Percentiles rank a stretch among this genome's conserved stretches.
Evolutionary conservation across 2,113 vertebrate species (phyloP).

Genomic region (Trichechus manatus): DNA sequence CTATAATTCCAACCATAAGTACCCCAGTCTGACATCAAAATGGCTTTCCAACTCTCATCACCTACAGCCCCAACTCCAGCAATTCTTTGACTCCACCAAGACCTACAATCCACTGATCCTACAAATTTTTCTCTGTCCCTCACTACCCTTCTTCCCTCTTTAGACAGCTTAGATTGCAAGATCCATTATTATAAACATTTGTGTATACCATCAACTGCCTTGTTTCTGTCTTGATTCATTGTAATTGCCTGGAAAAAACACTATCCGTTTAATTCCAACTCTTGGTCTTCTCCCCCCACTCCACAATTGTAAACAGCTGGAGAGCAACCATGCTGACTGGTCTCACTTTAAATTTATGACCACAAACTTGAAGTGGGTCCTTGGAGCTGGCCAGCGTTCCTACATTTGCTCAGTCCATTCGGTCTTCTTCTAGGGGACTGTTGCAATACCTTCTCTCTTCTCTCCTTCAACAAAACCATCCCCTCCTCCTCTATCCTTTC

Average conservation of each 20-base stretch:
- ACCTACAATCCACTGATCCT: not conserved
- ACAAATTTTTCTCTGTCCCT: not conserved
- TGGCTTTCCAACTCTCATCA: not conserved
- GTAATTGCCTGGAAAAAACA: not conserved
- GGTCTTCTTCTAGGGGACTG: not conserved
- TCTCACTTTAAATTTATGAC: not conserved
- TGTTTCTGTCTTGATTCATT: not conserved
- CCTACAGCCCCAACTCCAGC: not conserved
- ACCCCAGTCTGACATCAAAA: not conserved
- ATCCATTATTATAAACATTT: not conserved
- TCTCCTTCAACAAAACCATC: not conserved
- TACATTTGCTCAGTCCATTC: not conserved
- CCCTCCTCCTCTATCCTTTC: not conserved
- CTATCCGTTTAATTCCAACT: not conserved
- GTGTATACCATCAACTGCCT: not conserved
- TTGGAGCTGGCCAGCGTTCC: not conserved
- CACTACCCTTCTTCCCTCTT: not conserved
- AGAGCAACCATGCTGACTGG: not conserved
- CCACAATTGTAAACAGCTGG: not conserved
- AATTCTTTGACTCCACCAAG: not conserved
- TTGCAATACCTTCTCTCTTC: not conserved
- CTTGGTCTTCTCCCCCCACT: not conserved
- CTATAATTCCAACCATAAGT: not conserved
- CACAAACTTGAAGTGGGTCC: not conserved
- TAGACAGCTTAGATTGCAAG: not conserved